phyloP scores from a whole-genome alignment of 2,888 invertebrate species.

The Reticulitermes lucifugus region DNA sequence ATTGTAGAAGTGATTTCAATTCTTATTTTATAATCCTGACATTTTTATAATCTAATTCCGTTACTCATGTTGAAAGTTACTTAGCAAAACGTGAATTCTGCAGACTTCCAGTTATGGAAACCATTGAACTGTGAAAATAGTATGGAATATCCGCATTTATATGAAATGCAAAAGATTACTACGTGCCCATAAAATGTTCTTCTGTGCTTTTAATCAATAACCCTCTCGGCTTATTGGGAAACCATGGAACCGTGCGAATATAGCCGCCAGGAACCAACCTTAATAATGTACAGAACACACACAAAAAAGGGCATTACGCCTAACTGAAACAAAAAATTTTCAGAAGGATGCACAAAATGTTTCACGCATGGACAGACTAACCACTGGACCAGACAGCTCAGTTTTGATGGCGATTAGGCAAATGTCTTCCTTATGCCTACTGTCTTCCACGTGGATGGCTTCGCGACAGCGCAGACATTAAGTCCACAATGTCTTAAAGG shows the following conservation, averaged over 20 bases:
- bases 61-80: neutral
- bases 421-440: no score
- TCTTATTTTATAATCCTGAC: no score
- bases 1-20: no score
- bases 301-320: neutral
- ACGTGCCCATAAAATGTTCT: neutral
- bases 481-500: no score
- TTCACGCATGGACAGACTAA: no score
- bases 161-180: constrained; percentile 12
- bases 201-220: constrained; percentile 1
- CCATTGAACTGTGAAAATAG: neutral
- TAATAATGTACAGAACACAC: neutral
- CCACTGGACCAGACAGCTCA: no score
- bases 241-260: constrained; percentile 2
- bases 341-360: no score
- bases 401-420: no score
- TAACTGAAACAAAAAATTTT: no score
- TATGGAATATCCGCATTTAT: neutral
- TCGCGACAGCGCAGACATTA: no score
- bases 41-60: no score
- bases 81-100: neutral
- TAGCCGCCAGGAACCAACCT: neutral
- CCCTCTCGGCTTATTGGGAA: neutral
- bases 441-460: no score
- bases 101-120: neutral